Evolutionary conservation across 2,888 invertebrate genomes (phyloP), one percentile per base, ranked within the genome.

Genomic region (Synergus japonicus): DNA sequence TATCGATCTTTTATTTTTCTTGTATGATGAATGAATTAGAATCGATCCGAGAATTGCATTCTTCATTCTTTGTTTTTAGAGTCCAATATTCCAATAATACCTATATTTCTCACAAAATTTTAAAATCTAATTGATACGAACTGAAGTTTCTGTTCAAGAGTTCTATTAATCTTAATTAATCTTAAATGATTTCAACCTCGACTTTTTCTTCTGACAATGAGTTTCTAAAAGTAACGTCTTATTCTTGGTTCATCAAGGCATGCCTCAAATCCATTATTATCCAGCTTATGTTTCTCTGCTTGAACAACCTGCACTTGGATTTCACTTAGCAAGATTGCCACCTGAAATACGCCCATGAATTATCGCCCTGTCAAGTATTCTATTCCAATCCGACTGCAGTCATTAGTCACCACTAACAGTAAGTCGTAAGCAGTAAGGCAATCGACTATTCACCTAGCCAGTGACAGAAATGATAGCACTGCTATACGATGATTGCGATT

Each of bases 391-490:
- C 49, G 15, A 69, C 49, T 69, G 13, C 22, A 29, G 49, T 69
- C 69, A 69, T 69, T 69, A 69, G 69, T 69, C 69, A 69, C 44
- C 69, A 46, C 67, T 46, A 69, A 46, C 67, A 69, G 69, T 69
- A 69, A 69, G 69, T 69, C 69, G 69, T 69, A 69, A 69, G 69
- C 69, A 69, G 46, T 69, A 69, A 69, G 69, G 76, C 78, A 79
- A 81, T 81, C 82, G 82, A 78, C 64, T 78, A 76, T 79, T 82
- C 78, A 77, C 76, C 76, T 77, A 76, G 58, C 10, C 78, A 78
- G 73, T 65, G 81, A 81, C 81, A 76, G 78, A 46, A 58, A 60
- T 69, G 83, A 83, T 83, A 83, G 78, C 76, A 77, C n/a, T 54
- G 64, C 60, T 77, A 49, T 60, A 67, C 44, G 76, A 76, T 80